Base-by-base conservation (phyloP, 2,888 invertebrate species). In the Rhopalosiphum nymphaeae region DNA sequence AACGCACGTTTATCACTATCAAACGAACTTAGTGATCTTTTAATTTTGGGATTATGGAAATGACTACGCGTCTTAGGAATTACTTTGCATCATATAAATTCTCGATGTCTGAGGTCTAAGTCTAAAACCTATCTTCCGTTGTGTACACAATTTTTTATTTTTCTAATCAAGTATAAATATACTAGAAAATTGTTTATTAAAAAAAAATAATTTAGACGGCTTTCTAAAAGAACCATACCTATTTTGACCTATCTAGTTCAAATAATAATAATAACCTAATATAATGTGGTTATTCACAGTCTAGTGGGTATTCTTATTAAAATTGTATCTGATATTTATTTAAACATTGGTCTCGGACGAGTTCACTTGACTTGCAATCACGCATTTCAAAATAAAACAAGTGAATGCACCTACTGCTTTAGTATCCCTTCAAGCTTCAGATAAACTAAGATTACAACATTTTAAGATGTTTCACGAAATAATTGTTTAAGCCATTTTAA, bases 251-350 rank as follows among this genome's bases (percentile, higher is more conserved):
- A 36, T 16, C 16, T 67, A 67, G n/a, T 67, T 67, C 16, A 21
- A 67, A 67, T 67, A 36, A 67, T 61, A 61, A 61, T 67, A 67
- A 67, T 36, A 67, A 67, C n/a, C 67, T 21, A 36, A 36, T 67
- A 67, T 16, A 67, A 36, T 67, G 21, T 7, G 16, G 67, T 67
- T 67, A n/a, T n/a, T 67, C 67, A 67, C 67, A 67, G 67, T 67
- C n/a, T 67, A 7, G n/a, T 67, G 36, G n/a, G 13, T 67, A n/a
- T 67, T 67, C 67, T n/a, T 67, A n/a, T n/a, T 67, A n/a, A 67
- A n/a, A 67, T 67, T 67, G 67, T 67, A 67, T 67, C n/a, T 67
- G n/a, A 67, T 67, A 67, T 67, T 5, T 67, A 67, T 67, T 67
- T 36, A n/a, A 67, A n/a, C n/a, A 67, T 67, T 21, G 67, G 16